A percentile compares a stretch with the other conserved stretches of the same genome.
phyloP scores from a whole-genome alignment of 92 coral and sea anemone species.

The Actinernus sp. region DNA sequence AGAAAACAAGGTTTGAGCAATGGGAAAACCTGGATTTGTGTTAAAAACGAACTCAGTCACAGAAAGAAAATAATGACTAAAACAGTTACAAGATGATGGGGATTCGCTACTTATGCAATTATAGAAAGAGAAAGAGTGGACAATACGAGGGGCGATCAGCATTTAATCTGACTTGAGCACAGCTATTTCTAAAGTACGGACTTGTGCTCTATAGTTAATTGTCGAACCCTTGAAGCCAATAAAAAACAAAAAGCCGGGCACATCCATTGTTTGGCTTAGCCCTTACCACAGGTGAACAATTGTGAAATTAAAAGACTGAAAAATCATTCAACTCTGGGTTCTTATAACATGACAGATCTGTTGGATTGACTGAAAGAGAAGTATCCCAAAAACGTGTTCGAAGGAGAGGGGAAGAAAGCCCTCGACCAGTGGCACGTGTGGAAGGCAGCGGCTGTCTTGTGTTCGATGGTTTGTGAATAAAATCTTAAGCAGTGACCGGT shows the following conservation, averaged over 20 bases:
- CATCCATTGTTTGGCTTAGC: no score
- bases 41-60: no score
- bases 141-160: no score
- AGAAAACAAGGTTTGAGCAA: no score
- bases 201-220: neutral
- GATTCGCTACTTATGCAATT: no score
- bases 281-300: neutral
- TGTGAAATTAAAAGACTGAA: neutral
- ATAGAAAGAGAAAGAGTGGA: no score
- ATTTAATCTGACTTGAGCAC: no score
- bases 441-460: neutral
- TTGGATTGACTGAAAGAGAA: neutral
- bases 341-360: neutral
- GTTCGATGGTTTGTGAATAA: neutral
- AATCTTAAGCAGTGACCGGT: neutral
- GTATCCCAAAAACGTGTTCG: constrained; percentile 1
- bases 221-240: neutral
- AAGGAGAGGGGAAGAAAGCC: neutral
- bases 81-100: neutral
- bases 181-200: no score
- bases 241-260: neutral
- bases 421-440: neutral
- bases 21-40: no score
- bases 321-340: neutral
- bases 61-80: neutral